phyloP scores from a whole-genome alignment of 2,797 vertebrate genomes.

The Chelonia mydas region DNA sequence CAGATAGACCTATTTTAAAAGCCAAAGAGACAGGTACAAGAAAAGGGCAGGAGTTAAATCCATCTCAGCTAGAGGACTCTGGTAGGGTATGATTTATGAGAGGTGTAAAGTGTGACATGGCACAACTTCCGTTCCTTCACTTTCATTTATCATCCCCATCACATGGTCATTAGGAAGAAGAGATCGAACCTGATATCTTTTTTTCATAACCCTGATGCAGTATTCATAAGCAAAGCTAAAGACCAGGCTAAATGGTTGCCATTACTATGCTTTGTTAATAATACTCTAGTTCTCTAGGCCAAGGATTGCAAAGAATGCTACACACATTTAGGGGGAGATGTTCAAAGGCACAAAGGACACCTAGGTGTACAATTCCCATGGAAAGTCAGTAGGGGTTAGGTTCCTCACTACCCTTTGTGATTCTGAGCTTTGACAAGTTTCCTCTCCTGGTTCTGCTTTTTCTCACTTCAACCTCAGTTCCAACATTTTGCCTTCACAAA shows the following conservation, averaged over 20 bases:
- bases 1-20: background rate
- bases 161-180: background rate
- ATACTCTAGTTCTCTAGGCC: background rate
- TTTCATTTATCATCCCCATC: background rate
- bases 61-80: background rate
- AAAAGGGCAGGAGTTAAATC: background rate
- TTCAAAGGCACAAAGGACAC: background rate
- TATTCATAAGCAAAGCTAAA: background rate
- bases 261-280: background rate
- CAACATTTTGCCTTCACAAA: too few species aligned
- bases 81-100: accelerated
- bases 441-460: background rate
- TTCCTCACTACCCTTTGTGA: background rate
- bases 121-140: background rate
- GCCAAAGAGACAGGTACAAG: background rate
- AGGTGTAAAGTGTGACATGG: accelerated
- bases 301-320: background rate
- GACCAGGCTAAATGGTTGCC: background rate
- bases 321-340: background rate
- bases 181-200: background rate
- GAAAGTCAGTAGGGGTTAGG: background rate
- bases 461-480: too few species aligned
- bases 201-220: background rate
- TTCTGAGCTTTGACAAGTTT: background rate
- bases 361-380: background rate